These are phyloP conservation scores for Tylochromis polylepis DNA, from an alignment of 2,113 vertebrate species.

Conservation along the genomic window DNA sequence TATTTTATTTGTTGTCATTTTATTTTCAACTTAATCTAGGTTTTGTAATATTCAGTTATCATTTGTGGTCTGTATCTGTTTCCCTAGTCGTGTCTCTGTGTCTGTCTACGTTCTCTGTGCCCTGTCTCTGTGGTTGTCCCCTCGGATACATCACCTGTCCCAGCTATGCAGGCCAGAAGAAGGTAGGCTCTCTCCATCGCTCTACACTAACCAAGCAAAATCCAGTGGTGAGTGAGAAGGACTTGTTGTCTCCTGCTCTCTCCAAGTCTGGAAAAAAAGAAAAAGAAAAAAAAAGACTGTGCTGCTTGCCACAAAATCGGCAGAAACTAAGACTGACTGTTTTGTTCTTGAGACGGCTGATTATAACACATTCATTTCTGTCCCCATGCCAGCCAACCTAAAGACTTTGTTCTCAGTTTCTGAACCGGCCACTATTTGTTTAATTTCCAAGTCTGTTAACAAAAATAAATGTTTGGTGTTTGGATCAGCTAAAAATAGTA, in stretches of 20 bases:
- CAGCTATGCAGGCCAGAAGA: neutral
- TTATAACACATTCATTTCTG: neutral
- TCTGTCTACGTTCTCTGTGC: neutral
- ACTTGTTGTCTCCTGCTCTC: neutral
- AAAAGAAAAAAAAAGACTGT: neutral
- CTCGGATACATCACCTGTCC: neutral
- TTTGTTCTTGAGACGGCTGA: neutral
- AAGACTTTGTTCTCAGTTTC: neutral
- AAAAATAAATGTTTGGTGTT: no score
- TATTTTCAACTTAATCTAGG: neutral
- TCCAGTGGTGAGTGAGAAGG: neutral
- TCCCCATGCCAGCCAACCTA: neutral
- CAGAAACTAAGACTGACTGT: neutral
- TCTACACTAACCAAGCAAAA: neutral
- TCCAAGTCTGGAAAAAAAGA: neutral
- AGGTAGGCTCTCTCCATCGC: rapidly evolving
- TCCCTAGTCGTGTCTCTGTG: no score
- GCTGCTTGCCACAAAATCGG: neutral
- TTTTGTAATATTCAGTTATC: neutral
- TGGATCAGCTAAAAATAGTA: no score
- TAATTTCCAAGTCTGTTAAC: neutral
- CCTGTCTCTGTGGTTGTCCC: neutral
- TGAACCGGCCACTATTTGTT: neutral
- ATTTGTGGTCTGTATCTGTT: neutral
- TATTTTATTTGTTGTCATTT: rapidly evolving